These are phyloP conservation scores for Apamea sordens DNA, from an alignment of 2,888 invertebrate genomes.

Conservation along the genomic window DNA sequence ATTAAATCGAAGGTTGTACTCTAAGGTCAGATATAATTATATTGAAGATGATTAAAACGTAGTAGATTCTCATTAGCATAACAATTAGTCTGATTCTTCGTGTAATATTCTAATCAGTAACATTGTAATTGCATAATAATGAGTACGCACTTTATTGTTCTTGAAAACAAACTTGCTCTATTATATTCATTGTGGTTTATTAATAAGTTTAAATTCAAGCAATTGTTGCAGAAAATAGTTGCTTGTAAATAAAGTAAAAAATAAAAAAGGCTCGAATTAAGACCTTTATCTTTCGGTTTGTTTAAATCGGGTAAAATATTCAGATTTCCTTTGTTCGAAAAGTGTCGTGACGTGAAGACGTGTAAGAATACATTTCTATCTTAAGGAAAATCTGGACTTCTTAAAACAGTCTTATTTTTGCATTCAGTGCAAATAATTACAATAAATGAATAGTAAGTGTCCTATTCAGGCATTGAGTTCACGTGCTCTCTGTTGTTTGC, in stretches of 20 bases:
- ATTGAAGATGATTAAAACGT: conserved; percentile 40
- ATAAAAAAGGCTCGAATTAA: neutral
- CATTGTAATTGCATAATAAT: conserved; percentile 29
- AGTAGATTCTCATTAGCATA: conserved; percentile 38
- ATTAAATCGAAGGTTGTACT: conserved; percentile 56
- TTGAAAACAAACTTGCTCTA: conserved; percentile 7
- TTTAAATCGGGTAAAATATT: conserved; percentile 17
- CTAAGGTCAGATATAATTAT: conserved; percentile 35
- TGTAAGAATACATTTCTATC: conserved; percentile 49
- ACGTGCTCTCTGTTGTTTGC: conserved; percentile 75
- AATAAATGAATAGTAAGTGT: conserved; percentile 77
- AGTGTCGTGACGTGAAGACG: conserved; percentile 10
- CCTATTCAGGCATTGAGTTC: conserved; percentile 74
- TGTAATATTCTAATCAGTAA: conserved; percentile 31
- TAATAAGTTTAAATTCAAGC: neutral
- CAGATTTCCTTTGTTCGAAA: conserved; percentile 3
- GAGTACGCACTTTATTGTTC: conserved; percentile 18
- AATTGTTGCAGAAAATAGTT: neutral
- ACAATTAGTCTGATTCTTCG: conserved; percentile 26
- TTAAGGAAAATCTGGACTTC: conserved; percentile 64
- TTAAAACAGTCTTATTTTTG: conserved; percentile 50
- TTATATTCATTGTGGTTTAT: conserved; percentile 2
- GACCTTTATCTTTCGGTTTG: conserved; percentile 8
- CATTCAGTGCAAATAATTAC: conserved; percentile 70
- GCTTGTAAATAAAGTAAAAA: neutral